Evolutionary conservation across 2,113 vertebrate species (phyloP).

Genomic region (Vidua chalybeata): DNA sequence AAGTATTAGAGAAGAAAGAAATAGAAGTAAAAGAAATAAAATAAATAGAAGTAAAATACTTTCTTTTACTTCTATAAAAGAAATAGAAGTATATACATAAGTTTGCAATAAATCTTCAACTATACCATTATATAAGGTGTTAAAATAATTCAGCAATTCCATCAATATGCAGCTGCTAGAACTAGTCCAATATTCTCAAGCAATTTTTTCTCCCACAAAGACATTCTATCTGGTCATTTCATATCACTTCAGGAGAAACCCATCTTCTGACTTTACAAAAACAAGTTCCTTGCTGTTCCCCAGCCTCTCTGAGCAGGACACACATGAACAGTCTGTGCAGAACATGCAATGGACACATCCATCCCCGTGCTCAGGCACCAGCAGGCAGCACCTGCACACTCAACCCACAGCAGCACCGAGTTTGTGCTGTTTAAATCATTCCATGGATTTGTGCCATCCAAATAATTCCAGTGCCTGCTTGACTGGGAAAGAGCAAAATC

Average conservation of each 20-base stretch:
- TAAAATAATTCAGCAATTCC: neutral
- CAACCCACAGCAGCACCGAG: neutral
- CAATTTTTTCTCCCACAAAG: neutral
- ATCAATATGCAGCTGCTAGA: neutral
- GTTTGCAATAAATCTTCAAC: neutral
- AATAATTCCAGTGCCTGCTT: neutral
- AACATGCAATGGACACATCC: neutral
- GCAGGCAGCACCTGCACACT: neutral
- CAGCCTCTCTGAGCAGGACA: neutral
- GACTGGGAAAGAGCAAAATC: neutral
- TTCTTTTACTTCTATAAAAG: neutral
- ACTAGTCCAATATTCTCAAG: neutral
- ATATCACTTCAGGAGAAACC: neutral
- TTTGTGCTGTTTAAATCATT: neutral
- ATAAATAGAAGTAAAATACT: neutral
- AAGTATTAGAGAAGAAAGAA: neutral
- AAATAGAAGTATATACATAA: neutral
- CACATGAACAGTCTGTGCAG: fast-evolving
- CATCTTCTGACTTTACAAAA: neutral
- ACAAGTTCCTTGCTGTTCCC: neutral
- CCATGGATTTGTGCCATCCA: neutral
- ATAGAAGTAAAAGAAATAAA: neutral
- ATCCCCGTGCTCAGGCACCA: neutral
- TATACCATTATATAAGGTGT: neutral
- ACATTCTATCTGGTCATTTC: neutral